A percentile compares a stretch with the other conserved stretches of the same genome.
These are phyloP conservation scores for Eretmocerus hayati DNA, from an alignment of 2,888 invertebrate genomes.

Conservation along the genomic window DNA sequence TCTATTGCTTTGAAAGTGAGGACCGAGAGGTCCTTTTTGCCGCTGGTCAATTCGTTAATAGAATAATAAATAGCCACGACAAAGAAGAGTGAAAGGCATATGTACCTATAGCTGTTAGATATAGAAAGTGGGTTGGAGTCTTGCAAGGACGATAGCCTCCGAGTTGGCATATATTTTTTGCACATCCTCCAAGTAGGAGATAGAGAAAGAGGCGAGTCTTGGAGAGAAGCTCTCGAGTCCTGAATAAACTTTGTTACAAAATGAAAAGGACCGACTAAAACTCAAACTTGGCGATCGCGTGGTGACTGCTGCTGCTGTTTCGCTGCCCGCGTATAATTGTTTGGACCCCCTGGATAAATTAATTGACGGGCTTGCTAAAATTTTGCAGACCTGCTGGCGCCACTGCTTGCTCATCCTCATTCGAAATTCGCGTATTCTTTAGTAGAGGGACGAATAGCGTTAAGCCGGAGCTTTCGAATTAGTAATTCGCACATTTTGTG, in stretches of 20 bases:
- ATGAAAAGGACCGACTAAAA: constrained; percentile 20
- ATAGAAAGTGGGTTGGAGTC: not conserved
- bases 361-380: not conserved
- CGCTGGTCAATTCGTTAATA: constrained; percentile 35
- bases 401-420: not conserved
- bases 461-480: too few relatives aligned
- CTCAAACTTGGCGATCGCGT: constrained; percentile 10
- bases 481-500: too few relatives aligned
- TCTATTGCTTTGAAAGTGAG: not conserved
- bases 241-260: constrained; percentile 31
- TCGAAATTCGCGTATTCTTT: too few relatives aligned
- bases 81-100: too few relatives aligned
- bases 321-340: constrained; percentile 9
- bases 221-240: constrained; percentile 23
- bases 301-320: not conserved
- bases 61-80: constrained; percentile 40
- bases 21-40: constrained; percentile 21
- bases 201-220: not conserved
- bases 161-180: constrained; percentile 5
- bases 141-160: not conserved
- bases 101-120: constrained; percentile 1
- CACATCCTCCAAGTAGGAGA: not conserved
- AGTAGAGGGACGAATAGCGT: too few relatives aligned
- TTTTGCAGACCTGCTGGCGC: not conserved
- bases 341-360: constrained; percentile 8